phyloP scores from a whole-genome alignment of 2,797 vertebrate species.

The Phaenicophaeus curvirostris region DNA sequence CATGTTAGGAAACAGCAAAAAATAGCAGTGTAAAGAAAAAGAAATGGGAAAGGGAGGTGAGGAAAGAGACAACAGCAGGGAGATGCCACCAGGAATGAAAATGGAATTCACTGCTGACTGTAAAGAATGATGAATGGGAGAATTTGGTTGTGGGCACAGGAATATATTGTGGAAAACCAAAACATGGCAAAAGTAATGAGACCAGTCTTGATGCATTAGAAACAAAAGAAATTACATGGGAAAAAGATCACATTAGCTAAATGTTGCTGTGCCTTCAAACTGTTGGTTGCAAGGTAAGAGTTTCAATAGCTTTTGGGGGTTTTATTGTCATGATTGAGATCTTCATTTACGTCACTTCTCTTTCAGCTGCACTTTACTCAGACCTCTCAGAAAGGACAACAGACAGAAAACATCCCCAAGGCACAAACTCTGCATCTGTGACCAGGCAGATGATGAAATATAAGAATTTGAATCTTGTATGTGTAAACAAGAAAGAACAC shows the following conservation, averaged over 20 bases:
- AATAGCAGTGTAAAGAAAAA: neutral
- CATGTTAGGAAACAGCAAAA: neutral
- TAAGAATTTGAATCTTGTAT: neutral
- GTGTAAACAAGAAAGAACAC: neutral
- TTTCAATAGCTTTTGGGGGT: neutral
- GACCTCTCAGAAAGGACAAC: neutral
- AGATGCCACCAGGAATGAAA: neutral
- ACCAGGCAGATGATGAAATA: neutral
- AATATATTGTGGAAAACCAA: neutral
- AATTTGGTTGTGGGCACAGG: conserved; percentile 10
- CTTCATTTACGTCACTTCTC: neutral
- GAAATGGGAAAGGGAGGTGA: neutral
- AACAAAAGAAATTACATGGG: neutral
- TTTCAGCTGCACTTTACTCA: neutral
- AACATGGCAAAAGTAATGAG: neutral
- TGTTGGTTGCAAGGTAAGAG: neutral
- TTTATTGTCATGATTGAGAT: neutral
- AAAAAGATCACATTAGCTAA: neutral
- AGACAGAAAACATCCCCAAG: neutral
- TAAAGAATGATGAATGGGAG: conserved; percentile 5
- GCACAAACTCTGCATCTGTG: neutral
- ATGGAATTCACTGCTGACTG: neutral
- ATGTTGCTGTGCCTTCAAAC: neutral
- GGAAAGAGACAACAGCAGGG: neutral
- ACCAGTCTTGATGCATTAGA: neutral